These are phyloP conservation scores for Unio pictorum DNA, from an alignment of 2,888 invertebrate genomes.

Conservation along the genomic window DNA sequence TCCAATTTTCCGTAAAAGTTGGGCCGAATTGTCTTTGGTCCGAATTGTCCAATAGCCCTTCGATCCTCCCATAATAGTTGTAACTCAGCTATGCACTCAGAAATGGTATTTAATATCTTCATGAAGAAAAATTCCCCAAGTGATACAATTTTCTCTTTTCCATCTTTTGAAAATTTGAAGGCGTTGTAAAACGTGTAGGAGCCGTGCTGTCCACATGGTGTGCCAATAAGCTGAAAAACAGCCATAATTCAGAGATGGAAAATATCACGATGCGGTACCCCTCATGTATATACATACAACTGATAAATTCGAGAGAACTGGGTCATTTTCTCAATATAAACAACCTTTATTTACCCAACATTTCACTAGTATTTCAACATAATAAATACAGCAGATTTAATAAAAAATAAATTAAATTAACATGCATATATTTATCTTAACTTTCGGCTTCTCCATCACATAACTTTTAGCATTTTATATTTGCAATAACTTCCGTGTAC, in stretches of 20 bases:
- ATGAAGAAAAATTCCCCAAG: conserved; percentile 93
- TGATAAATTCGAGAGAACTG: conserved; percentile 58
- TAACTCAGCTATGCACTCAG: conserved; percentile 88
- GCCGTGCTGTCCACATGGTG: conserved; percentile 90
- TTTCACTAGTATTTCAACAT: conserved; percentile 15
- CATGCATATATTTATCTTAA: conserved; percentile 51
- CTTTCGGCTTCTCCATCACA: conserved; percentile 55
- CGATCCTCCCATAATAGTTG: conserved; percentile 92
- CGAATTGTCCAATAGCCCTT: too few species aligned
- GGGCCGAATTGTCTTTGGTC: too few species aligned
- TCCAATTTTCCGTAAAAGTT: too few species aligned
- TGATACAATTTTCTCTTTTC: conserved; percentile 77
- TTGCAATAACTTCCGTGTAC: conserved; percentile 37
- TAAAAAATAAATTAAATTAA: conserved; percentile 29
- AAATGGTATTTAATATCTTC: conserved; percentile 88
- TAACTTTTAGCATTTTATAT: conserved; percentile 49
- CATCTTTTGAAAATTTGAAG: conserved; percentile 78
- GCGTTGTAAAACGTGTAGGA: conserved; percentile 93
- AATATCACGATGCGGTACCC: conserved; percentile 29
- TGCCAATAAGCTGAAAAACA: conserved; percentile 82
- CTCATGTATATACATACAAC: conserved; percentile 56
- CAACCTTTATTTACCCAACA: conserved; percentile 20
- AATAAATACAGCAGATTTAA: conserved; percentile 12
- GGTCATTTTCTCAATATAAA: conserved; percentile 65
- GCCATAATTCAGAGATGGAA: conserved; percentile 44